These are phyloP conservation scores for Scalopus aquaticus DNA, from an alignment of 2,113 vertebrate species.

Conservation along the genomic window DNA sequence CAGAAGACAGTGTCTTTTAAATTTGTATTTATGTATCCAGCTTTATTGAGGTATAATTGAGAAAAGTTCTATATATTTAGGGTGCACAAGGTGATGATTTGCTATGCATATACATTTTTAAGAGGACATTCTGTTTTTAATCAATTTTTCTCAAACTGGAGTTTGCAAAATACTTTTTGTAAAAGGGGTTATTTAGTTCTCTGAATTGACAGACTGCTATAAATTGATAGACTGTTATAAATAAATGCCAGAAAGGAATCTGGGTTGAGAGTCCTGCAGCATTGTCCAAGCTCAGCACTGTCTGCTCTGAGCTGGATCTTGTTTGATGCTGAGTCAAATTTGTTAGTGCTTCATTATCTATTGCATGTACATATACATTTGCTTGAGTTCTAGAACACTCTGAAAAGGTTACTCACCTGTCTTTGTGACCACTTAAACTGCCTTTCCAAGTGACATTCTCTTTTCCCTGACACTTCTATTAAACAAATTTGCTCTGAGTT, in stretches of 20 bases:
- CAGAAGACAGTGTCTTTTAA: background rate
- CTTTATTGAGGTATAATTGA: background rate
- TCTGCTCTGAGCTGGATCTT: background rate
- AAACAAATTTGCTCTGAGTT: background rate
- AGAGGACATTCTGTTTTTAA: background rate
- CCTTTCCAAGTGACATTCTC: constrained; percentile 31
- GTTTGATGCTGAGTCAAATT: background rate
- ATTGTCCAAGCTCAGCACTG: accelerated
- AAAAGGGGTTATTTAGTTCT: background rate
- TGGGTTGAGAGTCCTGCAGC: too few species aligned
- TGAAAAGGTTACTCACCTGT: background rate
- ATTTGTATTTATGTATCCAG: background rate
- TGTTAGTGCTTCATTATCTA: background rate
- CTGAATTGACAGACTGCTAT: background rate
- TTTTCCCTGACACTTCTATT: background rate
- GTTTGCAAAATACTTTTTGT: background rate
- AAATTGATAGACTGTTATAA: background rate
- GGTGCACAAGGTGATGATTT: background rate
- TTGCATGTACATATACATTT: background rate
- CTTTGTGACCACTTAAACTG: constrained; percentile 40
- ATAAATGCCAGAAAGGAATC: background rate
- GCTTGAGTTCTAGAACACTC: background rate
- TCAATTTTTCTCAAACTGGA: background rate
- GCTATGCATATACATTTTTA: too few species aligned
- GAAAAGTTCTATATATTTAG: background rate